A percentile compares a stretch with the other conserved stretches of the same genome.
These are phyloP conservation scores for Syrphus vitripennis DNA, from an alignment of 2,888 invertebrate genomes.

Conservation along the genomic window DNA sequence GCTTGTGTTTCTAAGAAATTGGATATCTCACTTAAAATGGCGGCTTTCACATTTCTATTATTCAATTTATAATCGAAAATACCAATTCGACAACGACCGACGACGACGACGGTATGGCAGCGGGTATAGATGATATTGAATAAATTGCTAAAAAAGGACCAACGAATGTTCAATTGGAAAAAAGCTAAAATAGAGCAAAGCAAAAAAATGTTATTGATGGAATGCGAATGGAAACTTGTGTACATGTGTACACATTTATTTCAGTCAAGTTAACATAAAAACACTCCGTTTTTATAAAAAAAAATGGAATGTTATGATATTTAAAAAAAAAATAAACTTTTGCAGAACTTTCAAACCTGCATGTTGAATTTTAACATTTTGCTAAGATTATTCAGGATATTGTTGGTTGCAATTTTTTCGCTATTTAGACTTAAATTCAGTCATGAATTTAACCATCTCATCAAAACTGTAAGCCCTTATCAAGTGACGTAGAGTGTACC, in stretches of 20 bases:
- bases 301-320: too few species aligned
- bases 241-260: constrained; percentile 3
- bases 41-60: constrained; percentile 59
- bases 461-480: background rate
- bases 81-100: constrained; percentile 23
- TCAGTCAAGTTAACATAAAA: background rate
- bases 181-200: background rate
- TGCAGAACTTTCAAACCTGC: too few species aligned
- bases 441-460: too few species aligned
- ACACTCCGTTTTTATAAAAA: background rate
- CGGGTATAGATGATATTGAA: constrained; percentile 3
- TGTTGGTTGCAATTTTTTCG: too few species aligned
- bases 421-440: background rate
- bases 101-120: background rate
- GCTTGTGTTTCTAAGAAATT: constrained; percentile 35
- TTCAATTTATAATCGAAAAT: constrained; percentile 68
- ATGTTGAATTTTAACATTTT: too few species aligned
- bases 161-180: background rate
- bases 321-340: too few species aligned
- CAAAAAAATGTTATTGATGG: constrained; percentile 34
- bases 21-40: constrained; percentile 60
- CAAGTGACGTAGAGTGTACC: background rate
- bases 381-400: too few species aligned
- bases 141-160: constrained; percentile 65
- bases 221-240: constrained; percentile 25